Conservation (phyloP, 2,888 invertebrate genomes). For the Polyploca ridens region DNA sequence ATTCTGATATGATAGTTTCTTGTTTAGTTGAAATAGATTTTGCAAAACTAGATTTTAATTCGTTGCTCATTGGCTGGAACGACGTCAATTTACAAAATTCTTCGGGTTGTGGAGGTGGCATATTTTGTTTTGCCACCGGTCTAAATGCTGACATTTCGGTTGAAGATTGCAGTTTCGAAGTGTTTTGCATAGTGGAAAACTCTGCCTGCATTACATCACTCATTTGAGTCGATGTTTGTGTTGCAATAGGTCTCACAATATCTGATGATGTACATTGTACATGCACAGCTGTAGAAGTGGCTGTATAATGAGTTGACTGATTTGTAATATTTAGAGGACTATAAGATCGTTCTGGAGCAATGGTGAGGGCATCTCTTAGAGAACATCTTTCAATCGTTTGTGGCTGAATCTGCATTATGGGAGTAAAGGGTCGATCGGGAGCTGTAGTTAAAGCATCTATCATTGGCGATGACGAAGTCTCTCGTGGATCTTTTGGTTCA, state of each 20-base stretch:
- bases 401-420: slow-evolving; percentile 66
- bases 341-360: slow-evolving; percentile 86
- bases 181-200: slow-evolving; percentile 68
- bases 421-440: slow-evolving; percentile 86
- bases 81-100: slow-evolving; percentile 61
- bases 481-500: slow-evolving; percentile 75
- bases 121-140: slow-evolving; percentile 76
- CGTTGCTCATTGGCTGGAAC: slow-evolving; percentile 70
- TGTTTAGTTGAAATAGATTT: slow-evolving; percentile 57
- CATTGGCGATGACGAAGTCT: slow-evolving; percentile 85
- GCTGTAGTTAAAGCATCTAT: slow-evolving; percentile 88
- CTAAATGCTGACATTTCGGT: slow-evolving; percentile 76
- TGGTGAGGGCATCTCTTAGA: slow-evolving; percentile 84
- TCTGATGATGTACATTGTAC: slow-evolving; percentile 54
- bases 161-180: slow-evolving; percentile 68
- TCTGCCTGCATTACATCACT: slow-evolving; percentile 59
- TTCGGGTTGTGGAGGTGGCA: slow-evolving; percentile 67
- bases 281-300: slow-evolving; percentile 43
- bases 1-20: slow-evolving; percentile 59
- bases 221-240: slow-evolving; percentile 59
- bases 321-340: slow-evolving; percentile 81
- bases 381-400: slow-evolving; percentile 77
- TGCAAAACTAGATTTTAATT: slow-evolving; percentile 65
- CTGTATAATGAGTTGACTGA: slow-evolving; percentile 56
- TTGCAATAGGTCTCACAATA: slow-evolving; percentile 64